Evolutionary conservation across 2,797 vertebrate genomes (phyloP).

Genomic region (Threskiornis aethiopicus): DNA sequence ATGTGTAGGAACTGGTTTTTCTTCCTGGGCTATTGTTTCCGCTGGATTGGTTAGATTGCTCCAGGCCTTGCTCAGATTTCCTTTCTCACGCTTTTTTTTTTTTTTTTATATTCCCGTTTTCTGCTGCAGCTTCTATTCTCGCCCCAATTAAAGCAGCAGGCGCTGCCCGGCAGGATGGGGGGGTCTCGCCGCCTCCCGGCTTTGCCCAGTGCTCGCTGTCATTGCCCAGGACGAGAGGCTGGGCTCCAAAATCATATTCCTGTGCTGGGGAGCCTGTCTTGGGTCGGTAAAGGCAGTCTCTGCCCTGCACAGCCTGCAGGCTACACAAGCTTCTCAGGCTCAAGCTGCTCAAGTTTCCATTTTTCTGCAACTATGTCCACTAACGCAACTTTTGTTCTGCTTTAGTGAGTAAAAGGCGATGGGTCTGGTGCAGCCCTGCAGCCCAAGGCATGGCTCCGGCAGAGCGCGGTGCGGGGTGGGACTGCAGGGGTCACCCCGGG

Average conservation of each 20-base stretch:
- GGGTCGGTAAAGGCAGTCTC: rapidly evolving
- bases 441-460: rapidly evolving
- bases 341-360: background rate
- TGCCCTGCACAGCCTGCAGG: background rate
- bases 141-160: background rate
- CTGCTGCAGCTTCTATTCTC: background rate
- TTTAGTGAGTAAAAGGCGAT: background rate
- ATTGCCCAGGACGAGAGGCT: background rate
- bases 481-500: rapidly evolving
- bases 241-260: background rate
- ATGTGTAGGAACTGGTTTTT: slow-evolving; percentile 69
- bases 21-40: slow-evolving; percentile 71
- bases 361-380: background rate
- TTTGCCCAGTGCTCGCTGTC: background rate
- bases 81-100: slow-evolving; percentile 63
- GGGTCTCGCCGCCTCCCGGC: background rate
- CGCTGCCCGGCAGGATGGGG: rapidly evolving
- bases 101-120: background rate
- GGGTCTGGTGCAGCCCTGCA: background rate
- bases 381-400: background rate
- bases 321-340: rapidly evolving
- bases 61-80: slow-evolving; percentile 61
- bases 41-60: slow-evolving; percentile 62
- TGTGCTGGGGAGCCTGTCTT: background rate
- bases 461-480: rapidly evolving